Evolutionary conservation across 1,140 invertebrate species (phyloP).

Genomic region (Oryctes rhinoceros): DNA sequence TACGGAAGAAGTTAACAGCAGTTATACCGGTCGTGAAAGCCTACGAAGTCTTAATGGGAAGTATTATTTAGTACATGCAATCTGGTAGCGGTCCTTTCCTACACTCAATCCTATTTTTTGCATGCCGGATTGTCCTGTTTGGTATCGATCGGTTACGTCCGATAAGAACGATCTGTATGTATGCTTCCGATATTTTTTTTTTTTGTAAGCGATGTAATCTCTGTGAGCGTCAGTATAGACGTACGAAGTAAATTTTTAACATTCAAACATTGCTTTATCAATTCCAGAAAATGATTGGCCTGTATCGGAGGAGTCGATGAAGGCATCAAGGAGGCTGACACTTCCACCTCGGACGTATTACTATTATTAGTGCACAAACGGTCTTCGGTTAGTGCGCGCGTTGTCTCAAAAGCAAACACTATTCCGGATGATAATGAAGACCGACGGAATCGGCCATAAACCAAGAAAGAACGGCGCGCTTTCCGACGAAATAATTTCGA

Average conservation of each 20-base stretch:
- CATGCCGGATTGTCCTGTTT: too few species aligned
- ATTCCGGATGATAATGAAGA: neutral
- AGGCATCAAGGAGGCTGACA: conserved; percentile 15
- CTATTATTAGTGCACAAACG: neutral
- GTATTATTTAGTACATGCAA: too few species aligned
- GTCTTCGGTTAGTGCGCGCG: neutral
- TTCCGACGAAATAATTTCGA: neutral
- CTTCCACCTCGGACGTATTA: neutral
- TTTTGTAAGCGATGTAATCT: neutral
- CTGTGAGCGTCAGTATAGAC: neutral
- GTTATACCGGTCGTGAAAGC: too few species aligned
- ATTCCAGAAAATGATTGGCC: neutral
- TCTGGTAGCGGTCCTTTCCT: too few species aligned
- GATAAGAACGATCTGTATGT: neutral
- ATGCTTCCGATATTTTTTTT: neutral
- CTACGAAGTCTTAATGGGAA: too few species aligned
- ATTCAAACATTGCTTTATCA: conserved; percentile 4
- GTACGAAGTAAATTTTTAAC: neutral
- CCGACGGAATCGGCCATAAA: neutral
- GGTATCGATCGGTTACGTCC: neutral
- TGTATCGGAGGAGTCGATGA: neutral
- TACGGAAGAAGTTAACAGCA: too few species aligned
- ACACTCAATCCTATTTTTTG: too few species aligned
- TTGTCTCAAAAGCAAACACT: neutral
- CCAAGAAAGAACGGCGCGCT: neutral